These are phyloP conservation scores for Willowsia nigromaculata DNA, from an alignment of 2,888 invertebrate genomes.

Conservation along the genomic window DNA sequence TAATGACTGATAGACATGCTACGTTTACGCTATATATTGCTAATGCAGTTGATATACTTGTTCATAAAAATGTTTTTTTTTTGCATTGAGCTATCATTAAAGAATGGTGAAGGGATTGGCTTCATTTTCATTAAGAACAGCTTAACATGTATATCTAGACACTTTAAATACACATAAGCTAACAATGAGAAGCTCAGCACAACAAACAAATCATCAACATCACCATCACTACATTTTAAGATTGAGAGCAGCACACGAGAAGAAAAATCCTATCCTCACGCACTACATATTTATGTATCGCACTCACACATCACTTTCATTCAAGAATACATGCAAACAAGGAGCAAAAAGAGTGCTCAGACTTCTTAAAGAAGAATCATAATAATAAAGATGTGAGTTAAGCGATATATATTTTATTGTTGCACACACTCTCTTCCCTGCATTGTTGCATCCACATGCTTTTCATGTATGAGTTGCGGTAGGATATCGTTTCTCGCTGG, in stretches of 20 bases:
- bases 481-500: neutral
- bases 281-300: neutral
- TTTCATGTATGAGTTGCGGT: neutral
- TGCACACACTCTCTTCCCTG: neutral
- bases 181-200: neutral
- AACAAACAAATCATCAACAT: neutral
- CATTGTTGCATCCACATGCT: neutral
- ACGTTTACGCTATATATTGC: neutral
- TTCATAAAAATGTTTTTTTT: neutral
- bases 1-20: neutral
- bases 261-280: conserved; percentile 1
- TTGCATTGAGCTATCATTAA: neutral
- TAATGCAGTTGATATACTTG: neutral
- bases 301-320: neutral
- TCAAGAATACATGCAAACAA: neutral
- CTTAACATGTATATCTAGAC: neutral
- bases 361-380: neutral
- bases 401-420: neutral
- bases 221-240: neutral
- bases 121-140: conserved; percentile 3
- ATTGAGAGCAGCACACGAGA: neutral
- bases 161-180: neutral
- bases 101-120: neutral
- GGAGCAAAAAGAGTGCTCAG: neutral
- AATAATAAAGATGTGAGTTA: neutral